Percentiles rank a stretch among this genome's conserved stretches.
Evolutionary conservation across 1,140 invertebrate genomes (phyloP).

Genomic region (Philotrypesis tridentata): DNA sequence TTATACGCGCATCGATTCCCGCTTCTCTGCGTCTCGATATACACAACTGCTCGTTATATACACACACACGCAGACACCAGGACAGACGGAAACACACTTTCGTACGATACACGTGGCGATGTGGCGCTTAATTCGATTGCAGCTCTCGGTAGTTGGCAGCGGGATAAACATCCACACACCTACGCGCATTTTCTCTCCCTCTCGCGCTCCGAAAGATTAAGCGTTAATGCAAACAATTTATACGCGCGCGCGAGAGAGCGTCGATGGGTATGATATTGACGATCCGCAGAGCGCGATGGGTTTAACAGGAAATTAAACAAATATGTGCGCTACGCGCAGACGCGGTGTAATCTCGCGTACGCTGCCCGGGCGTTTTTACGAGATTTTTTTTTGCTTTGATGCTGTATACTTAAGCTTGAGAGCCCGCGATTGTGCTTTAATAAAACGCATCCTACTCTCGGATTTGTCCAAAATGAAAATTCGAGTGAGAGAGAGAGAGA

Average conservation of each 20-base stretch:
- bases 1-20: not conserved
- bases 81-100: too few relatives aligned
- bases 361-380: too few relatives aligned
- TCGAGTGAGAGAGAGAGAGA: too few relatives aligned
- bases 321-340: not conserved
- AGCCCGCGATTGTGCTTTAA: too few relatives aligned
- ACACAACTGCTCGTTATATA: too few relatives aligned
- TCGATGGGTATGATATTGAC: not conserved
- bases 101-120: not conserved
- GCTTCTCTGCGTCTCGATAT: too few relatives aligned
- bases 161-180: not conserved
- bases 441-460: too few relatives aligned
- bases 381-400: too few relatives aligned
- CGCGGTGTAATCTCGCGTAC: not conserved
- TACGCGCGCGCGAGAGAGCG: too few relatives aligned
- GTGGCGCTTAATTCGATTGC: slow-evolving; percentile 1
- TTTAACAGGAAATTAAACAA: not conserved
- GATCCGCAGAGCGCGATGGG: not conserved
- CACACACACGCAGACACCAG: too few relatives aligned
- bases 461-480: too few relatives aligned
- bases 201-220: not conserved
- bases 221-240: slow-evolving; percentile 1
- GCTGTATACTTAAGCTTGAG: too few relatives aligned
- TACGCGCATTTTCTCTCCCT: not conserved
- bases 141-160: not conserved